Conservation (phyloP, 2,797 vertebrate species). For the Spondyliosoma cantharus region DNA sequence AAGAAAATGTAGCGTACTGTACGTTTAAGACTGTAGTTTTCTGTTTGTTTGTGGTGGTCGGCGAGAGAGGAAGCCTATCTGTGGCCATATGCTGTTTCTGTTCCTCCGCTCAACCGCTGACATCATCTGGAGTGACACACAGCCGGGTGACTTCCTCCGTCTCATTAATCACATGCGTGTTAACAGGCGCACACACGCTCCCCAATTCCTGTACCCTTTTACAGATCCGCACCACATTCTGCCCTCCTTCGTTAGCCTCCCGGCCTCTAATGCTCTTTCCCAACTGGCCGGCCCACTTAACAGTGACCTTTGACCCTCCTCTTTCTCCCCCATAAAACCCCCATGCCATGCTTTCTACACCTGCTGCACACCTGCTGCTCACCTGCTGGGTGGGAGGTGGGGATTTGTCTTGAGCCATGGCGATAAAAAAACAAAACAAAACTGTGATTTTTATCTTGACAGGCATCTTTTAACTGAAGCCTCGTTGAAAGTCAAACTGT, state of each 20-base stretch:
- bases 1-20: constrained; percentile 25
- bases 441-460: constrained; percentile 4
- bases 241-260: constrained; percentile 54
- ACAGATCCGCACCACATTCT: constrained; percentile 70
- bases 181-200: constrained; percentile 64
- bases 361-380: constrained; percentile 65
- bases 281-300: constrained; percentile 54
- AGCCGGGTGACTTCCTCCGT: constrained; percentile 74
- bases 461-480: constrained; percentile 19
- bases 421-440: not conserved
- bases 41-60: constrained; percentile 33
- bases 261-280: constrained; percentile 24
- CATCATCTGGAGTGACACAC: constrained; percentile 77
- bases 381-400: constrained; percentile 45
- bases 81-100: constrained; percentile 73
- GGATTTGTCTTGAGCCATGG: not conserved
- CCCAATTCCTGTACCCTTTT: constrained; percentile 67
- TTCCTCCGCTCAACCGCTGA: constrained; percentile 76
- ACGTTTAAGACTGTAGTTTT: not conserved
- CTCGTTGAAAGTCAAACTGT: constrained; percentile 8
- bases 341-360: constrained; percentile 35
- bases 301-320: constrained; percentile 60
- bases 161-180: constrained; percentile 75
- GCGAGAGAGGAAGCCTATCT: constrained; percentile 77
- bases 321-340: constrained; percentile 22